phyloP scores from a whole-genome alignment of 2,113 vertebrate species.

The Laticauda laticaudata region DNA sequence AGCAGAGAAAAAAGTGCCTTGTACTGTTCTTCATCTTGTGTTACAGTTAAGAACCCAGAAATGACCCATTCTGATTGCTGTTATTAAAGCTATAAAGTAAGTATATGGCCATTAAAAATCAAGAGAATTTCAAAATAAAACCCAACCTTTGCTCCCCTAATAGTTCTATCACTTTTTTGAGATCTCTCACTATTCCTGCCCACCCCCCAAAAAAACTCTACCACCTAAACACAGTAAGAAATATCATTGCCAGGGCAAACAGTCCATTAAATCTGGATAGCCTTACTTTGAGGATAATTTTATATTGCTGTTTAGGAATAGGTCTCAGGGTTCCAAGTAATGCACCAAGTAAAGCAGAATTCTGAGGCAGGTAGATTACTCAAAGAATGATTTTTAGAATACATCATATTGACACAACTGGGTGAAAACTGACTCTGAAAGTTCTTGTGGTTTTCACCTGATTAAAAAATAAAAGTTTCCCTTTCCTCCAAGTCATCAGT shows the following conservation, averaged over 20 bases:
- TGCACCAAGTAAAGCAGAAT: no score
- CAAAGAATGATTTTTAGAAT: no score
- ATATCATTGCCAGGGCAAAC: background rate
- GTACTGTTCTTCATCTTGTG: constrained; percentile 14
- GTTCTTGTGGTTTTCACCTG: no score
- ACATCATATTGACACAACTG: no score
- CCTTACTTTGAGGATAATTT: background rate
- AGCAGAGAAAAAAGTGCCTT: background rate
- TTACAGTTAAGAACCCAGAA: background rate
- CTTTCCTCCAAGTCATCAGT: no score
- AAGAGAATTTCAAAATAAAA: background rate
- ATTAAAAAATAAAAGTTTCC: no score
- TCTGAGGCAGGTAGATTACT: no score
- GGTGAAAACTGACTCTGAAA: no score
- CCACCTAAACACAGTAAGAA: background rate
- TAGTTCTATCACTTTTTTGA: background rate
- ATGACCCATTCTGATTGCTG: background rate
- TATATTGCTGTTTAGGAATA: background rate
- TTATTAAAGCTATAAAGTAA: constrained; percentile 29
- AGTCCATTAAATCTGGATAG: background rate
- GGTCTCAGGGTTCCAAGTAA: no score
- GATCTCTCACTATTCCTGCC: background rate
- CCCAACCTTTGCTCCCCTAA: constrained; percentile 1
- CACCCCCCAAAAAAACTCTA: background rate
- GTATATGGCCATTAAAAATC: constrained; percentile 5